phyloP scores from a whole-genome alignment of 1,140 invertebrate genomes.

The Drosophila subpulchrella region DNA sequence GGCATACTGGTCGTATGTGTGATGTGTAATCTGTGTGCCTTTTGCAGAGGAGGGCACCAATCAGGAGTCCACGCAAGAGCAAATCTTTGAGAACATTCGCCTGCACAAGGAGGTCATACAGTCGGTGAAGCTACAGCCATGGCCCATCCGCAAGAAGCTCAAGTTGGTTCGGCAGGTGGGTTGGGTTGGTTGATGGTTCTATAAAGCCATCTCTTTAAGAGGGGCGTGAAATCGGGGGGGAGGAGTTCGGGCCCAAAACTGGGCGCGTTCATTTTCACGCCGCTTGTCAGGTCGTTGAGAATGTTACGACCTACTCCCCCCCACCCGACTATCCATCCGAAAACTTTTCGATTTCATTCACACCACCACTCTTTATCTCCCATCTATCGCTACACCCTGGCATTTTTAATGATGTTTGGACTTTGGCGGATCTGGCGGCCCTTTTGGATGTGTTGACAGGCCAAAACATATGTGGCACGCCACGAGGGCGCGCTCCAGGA shows the following conservation, averaged over 20 bases:
- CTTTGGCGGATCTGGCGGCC: constrained; percentile 18
- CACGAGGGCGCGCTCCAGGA: constrained; percentile 96
- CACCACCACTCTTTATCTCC: constrained; percentile 47
- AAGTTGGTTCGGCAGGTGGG: constrained; percentile 90
- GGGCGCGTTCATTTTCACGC: constrained; percentile 85
- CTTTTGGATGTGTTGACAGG: constrained; percentile 85
- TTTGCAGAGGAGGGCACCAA: constrained; percentile 87
- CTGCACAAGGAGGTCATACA: constrained; percentile 96
- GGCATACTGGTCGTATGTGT: constrained; percentile 64
- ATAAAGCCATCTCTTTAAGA: constrained; percentile 75
- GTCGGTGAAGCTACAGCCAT: constrained; percentile 94
- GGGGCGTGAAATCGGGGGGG: constrained; percentile 86
- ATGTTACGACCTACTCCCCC: constrained; percentile 38
- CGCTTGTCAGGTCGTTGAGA: constrained; percentile 55
- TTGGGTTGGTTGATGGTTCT: not conserved
- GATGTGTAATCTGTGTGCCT: constrained; percentile 62
- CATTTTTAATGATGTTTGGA: constrained; percentile 72
- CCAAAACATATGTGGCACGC: constrained; percentile 93
- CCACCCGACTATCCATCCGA: not conserved
- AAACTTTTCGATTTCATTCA: constrained; percentile 75
- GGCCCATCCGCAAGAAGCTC: constrained; percentile 94
- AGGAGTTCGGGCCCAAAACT: constrained; percentile 90
- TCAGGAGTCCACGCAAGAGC: constrained; percentile 89
- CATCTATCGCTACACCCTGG: constrained; percentile 36
- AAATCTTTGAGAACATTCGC: constrained; percentile 95